A percentile compares a stretch with the other conserved stretches of the same genome.
Conservation (phyloP, 2,888 invertebrate genomes). For the Drosophila sordidula region DNA sequence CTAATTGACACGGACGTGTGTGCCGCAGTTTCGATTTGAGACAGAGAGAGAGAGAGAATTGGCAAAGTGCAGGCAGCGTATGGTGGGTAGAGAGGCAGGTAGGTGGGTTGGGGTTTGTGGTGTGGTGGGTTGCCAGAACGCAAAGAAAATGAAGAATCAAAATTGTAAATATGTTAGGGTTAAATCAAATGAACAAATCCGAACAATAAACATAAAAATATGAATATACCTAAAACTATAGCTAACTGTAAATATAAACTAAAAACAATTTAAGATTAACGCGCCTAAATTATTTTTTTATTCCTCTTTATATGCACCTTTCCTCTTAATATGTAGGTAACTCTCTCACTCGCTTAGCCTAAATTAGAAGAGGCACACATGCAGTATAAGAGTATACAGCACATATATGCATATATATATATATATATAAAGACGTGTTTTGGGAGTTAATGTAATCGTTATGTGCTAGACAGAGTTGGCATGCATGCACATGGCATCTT, state of each 20-base stretch:
- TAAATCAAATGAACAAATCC: conserved; percentile 32
- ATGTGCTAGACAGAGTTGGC: conserved; percentile 39
- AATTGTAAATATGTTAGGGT: conserved; percentile 47
- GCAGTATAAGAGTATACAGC: conserved; percentile 29
- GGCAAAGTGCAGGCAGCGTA: conserved; percentile 41
- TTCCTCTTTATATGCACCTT: conserved; percentile 53
- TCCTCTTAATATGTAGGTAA: neutral
- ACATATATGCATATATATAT: conserved; percentile 11
- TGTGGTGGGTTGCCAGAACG: conserved; percentile 16
- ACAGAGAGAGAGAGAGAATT: conserved; percentile 11
- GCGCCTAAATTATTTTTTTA: conserved; percentile 1
- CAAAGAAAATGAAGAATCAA: conserved; percentile 54
- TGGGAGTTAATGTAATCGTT: conserved; percentile 21
- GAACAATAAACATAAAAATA: conserved; percentile 25
- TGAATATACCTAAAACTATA: conserved; percentile 1
- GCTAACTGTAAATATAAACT: neutral
- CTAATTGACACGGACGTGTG: conserved; percentile 25
- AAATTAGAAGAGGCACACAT: conserved; percentile 17
- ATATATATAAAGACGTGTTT: conserved; percentile 20
- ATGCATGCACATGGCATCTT: conserved; percentile 31
- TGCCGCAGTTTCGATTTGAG: conserved; percentile 4
- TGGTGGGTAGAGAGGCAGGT: conserved; percentile 11
- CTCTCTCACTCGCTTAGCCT: conserved; percentile 9
- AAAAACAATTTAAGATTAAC: neutral
- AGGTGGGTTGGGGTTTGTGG: neutral